Base-by-base conservation (phyloP, 2,113 vertebrate species). In the Machaerirhynchus nigripectus region DNA sequence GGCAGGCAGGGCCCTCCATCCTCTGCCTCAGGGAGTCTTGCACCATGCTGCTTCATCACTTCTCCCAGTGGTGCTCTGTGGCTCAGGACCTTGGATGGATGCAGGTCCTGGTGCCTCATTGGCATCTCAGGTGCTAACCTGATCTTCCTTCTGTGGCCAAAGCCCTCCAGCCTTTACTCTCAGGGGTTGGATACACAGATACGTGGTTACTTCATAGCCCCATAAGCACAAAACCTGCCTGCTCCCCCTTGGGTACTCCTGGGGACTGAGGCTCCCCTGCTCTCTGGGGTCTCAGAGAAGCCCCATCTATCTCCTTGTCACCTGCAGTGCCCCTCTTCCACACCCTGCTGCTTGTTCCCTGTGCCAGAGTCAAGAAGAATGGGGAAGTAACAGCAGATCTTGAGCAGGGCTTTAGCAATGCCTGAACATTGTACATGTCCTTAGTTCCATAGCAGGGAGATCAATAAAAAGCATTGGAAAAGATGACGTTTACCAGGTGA, bases 381-480 rank as follows among this genome's bases (percentile, higher is more conserved):
- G 16, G 47, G 13, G 8, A 89, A 57, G 9, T 13, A 44, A 64
- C 27, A 63, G 30, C 28, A 78, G 47, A 75, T 59, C 35, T 63
- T 50, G 27, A 87, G 42, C 10, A 67, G 14, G 16, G 30, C 35
- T 77, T 91, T 59, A 82, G 28, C 14, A 81, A 20, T 10, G 7
- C 17, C 56, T 84, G 42, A 80, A 56, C 26, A 68, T 5, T 44
- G 37, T 42, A 63, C 11, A 31, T 4, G 30, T 37, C 44, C 67
- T 64, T 47, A 87, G 53, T 83, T 87, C 40, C 35, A 69, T 16
- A 73, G 9, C 16, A 85, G 14, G 11, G 12, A 90, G 65, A 94
- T 90, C 67, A 93, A 88, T 92, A 83, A 85, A 97, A 88, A 85
- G 2, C 60, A 80, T 61, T 86, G 73, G 55, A 87, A 87, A 90